Conservation (phyloP, 2,797 vertebrate genomes). For the Pseudochirops corinnae region DNA sequence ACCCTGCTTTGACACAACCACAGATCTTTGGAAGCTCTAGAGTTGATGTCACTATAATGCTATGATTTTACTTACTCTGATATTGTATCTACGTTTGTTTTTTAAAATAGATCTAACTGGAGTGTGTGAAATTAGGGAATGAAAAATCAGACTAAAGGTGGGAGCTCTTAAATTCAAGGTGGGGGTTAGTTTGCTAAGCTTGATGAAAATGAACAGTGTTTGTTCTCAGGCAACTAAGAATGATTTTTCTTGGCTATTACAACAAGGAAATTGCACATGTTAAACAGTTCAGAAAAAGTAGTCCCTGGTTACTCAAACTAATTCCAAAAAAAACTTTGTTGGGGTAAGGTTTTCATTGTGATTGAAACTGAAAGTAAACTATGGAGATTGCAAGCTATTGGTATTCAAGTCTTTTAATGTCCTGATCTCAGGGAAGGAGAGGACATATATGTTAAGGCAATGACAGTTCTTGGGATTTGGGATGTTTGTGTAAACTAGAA, state of each 20-base stretch:
- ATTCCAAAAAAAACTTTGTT: neutral
- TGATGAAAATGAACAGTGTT: fast-evolving
- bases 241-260: neutral
- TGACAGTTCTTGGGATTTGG: neutral
- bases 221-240: neutral
- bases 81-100: neutral
- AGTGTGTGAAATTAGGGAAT: neutral
- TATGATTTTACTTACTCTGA: neutral
- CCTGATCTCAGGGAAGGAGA: neutral
- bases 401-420: neutral
- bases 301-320: neutral
- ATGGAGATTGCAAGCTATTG: neutral
- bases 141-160: neutral
- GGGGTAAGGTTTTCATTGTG: neutral
- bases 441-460: neutral
- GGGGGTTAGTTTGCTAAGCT: neutral
- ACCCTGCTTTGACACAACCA: neutral
- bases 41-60: neutral
- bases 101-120: neutral
- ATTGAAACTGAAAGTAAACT: neutral
- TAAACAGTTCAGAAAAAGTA: neutral
- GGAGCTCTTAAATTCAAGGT: neutral
- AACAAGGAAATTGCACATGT: neutral
- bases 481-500: neutral
- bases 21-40: neutral